These are phyloP conservation scores for Carterocephalus palaemon DNA, from an alignment of 2,888 invertebrate genomes.

Conservation along the genomic window DNA sequence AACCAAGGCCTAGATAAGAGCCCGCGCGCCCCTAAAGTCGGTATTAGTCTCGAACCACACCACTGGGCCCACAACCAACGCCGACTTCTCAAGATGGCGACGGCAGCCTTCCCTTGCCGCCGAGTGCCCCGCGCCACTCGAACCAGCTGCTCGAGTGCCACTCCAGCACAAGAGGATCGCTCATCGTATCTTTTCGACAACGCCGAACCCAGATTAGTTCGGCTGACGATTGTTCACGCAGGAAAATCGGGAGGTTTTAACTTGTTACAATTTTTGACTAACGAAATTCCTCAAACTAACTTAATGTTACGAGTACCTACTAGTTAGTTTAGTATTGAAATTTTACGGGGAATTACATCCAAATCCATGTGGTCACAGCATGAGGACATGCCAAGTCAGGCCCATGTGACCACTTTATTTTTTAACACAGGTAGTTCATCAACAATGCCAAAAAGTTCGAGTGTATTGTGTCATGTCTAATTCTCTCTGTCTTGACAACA, in stretches of 20 bases:
- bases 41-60: slow-evolving; percentile 70
- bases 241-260: no score
- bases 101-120: slow-evolving; percentile 47
- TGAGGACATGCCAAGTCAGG: no score
- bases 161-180: slow-evolving; percentile 42
- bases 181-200: slow-evolving; percentile 57
- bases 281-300: no score
- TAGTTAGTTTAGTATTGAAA: no score
- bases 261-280: not conserved
- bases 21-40: slow-evolving; percentile 52
- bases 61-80: slow-evolving; percentile 51
- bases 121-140: slow-evolving; percentile 32
- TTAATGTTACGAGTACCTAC: no score
- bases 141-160: slow-evolving; percentile 36
- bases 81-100: slow-evolving; percentile 72
- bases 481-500: no score
- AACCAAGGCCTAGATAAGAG: slow-evolving; percentile 49
- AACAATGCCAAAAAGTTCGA: no score
- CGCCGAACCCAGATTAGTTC: slow-evolving; percentile 7
- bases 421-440: no score
- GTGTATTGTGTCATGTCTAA: no score
- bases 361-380: no score
- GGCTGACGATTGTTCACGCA: not conserved
- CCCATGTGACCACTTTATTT: no score
- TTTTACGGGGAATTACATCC: no score